Conservation (phyloP, 2,888 invertebrate genomes). For the Lacanobia oleracea region DNA sequence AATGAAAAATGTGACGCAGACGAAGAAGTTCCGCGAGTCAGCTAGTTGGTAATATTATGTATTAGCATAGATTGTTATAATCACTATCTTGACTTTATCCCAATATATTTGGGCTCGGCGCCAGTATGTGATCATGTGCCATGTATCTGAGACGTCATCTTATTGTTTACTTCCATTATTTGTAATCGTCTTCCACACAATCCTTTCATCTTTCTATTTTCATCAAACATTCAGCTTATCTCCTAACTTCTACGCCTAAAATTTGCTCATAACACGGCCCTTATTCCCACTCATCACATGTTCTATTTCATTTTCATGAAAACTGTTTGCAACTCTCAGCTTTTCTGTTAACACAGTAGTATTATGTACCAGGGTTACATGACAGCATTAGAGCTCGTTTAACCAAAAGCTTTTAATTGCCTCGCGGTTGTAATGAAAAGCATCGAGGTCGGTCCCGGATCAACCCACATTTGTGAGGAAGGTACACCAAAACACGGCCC, state of each 20-base stretch:
- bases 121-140: conserved; percentile 7
- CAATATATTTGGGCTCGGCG: conserved; percentile 31
- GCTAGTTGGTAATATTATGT: too few relatives aligned
- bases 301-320: background rate
- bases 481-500: conserved; percentile 32
- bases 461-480: conserved; percentile 64
- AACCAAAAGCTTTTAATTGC: conserved; percentile 53
- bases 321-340: background rate
- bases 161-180: conserved; percentile 14
- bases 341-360: background rate
- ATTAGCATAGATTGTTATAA: background rate
- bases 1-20: too few relatives aligned
- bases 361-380: conserved; percentile 28
- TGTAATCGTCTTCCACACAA: background rate
- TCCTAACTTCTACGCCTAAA: background rate
- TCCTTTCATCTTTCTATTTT: background rate
- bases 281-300: background rate
- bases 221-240: background rate
- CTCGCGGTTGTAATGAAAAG: conserved; percentile 71
- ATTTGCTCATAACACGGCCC: background rate
- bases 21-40: too few relatives aligned
- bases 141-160: background rate
- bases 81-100: background rate
- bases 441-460: conserved; percentile 76
- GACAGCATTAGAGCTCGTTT: conserved; percentile 25